Evolutionary conservation across 2,888 invertebrate genomes (phyloP), one percentile per base, ranked within the genome.

Genomic region (Pyrgus malvae): DNA sequence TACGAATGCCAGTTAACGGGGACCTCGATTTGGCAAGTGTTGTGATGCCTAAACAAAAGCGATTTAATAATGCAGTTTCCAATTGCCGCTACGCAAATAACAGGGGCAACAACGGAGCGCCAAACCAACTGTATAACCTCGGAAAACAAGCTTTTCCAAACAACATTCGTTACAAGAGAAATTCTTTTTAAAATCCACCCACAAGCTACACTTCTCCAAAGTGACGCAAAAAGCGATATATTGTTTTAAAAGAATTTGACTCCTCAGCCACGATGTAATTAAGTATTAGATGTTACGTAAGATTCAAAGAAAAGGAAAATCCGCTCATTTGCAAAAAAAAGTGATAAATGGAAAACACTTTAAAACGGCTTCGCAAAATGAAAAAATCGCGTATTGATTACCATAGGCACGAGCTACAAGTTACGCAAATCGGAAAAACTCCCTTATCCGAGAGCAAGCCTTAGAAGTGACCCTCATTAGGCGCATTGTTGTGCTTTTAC

Each of bases 21-120:
- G 63, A 60, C 61, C 62, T 64, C 63, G 64, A 66, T 69, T 80
- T 67, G 58, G 66, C 72, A 79, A 86, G 83, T 88, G 87, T 83
- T 82, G 79, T 77, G 76, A 76, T 76, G 76, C 72, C 81, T 82
- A 90, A 90, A 91, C 90, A 91, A 90, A 86, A 84, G 83, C 78
- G 67, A 67, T 85, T 90, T 89, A 90, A 91, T 91, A 90, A 91
- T 91, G 90, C 90, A 91, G 75, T 88, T 87, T 91, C 82, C 90
- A 90, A 91, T 91, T 90, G 90, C 75, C 83, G 79, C 79, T 83
- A 80, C 63, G 78, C 86, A 90, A 90, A 90, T 88, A 90, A 62
- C 78, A 72, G 78, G 84, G 83, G 82, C 74, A 70, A 71, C 76
- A 76, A 70, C 76, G 70, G 45, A 37, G 6, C 38, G 29, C 41